phyloP scores from a whole-genome alignment of 2,113 vertebrate species.

The Leucosticte australis region DNA sequence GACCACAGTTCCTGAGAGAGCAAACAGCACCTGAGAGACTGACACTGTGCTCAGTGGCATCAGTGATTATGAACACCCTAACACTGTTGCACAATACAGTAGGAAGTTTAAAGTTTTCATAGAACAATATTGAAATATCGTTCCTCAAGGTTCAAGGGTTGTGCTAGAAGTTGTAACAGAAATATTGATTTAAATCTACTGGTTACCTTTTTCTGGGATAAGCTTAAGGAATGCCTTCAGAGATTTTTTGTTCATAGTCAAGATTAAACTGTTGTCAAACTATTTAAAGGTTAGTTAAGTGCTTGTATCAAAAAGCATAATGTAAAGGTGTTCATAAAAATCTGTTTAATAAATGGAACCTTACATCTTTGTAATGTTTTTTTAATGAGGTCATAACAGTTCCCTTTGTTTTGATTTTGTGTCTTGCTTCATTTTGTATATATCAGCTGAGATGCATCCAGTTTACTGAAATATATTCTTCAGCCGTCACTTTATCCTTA shows the following conservation, averaged over 20 bases:
- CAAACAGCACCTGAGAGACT: background rate
- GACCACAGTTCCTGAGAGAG: background rate
- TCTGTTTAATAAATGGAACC: background rate
- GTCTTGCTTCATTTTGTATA: background rate
- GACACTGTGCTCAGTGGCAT: background rate
- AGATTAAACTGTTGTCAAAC: background rate
- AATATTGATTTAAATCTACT: background rate
- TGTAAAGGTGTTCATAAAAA: background rate
- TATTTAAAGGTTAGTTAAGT: background rate
- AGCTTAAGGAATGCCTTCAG: background rate
- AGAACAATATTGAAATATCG: rapidly evolving
- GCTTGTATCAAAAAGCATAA: background rate
- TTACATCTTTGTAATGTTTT: background rate
- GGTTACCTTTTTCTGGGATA: background rate
- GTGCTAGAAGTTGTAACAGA: background rate
- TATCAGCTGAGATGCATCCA: background rate
- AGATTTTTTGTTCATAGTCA: background rate
- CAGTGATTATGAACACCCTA: background rate
- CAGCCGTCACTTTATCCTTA: background rate
- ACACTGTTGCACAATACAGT: background rate
- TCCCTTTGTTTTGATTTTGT: background rate
- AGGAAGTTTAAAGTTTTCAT: background rate
- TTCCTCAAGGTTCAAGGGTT: background rate
- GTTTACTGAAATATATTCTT: background rate
- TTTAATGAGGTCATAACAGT: background rate